Conservation (phyloP, 1,140 invertebrate species). For the Phenacoccus solenopsis region DNA sequence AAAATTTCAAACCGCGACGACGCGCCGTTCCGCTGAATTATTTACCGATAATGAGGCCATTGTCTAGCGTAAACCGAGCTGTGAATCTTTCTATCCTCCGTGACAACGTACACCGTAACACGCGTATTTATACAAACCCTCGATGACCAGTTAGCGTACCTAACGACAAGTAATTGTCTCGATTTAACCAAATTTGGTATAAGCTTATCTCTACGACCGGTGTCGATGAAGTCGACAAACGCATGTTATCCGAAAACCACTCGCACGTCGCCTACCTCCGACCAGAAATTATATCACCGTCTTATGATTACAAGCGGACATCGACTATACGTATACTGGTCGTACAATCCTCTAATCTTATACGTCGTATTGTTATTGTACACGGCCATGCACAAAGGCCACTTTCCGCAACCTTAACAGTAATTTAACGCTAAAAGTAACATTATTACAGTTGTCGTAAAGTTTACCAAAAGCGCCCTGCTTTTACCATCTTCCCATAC, state of each 20-base stretch:
- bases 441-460: neutral
- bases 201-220: neutral
- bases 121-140: too few species aligned
- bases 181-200: neutral
- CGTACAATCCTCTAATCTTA: too few species aligned
- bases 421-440: conserved; percentile 1
- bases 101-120: neutral
- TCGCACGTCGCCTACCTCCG: neutral
- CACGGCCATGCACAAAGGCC: neutral
- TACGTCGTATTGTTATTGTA: neutral
- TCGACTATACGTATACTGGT: too few species aligned
- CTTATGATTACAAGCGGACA: too few species aligned
- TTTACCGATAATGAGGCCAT: neutral
- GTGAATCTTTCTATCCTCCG: too few species aligned
- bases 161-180: neutral
- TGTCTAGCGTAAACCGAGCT: neutral
- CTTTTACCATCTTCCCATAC: too few species aligned
- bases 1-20: too few species aligned
- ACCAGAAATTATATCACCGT: neutral
- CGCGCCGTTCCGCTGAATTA: neutral
- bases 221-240: neutral
- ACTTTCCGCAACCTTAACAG: neutral
- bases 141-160: neutral
- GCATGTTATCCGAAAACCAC: neutral
- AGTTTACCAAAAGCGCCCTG: neutral